phyloP scores from a whole-genome alignment of 2,113 vertebrate genomes.

The Heterocephalus glaber region DNA sequence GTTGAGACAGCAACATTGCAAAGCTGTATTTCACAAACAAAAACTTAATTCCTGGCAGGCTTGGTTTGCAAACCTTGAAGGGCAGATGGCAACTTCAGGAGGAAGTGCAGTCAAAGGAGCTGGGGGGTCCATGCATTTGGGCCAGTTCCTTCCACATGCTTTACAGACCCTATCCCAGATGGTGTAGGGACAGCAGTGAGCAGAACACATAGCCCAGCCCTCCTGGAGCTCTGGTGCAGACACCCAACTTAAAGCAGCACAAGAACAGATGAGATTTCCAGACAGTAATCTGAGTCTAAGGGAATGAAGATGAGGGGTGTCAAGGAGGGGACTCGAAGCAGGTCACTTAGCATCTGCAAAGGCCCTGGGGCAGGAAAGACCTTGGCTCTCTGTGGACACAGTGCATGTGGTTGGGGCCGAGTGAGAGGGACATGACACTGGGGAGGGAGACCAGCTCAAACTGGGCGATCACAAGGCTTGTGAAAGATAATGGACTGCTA shows the following conservation, averaged over 20 bases:
- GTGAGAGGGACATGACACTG: background rate
- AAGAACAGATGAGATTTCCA: background rate
- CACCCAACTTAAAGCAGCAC: background rate
- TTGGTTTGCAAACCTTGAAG: background rate
- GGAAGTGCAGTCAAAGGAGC: background rate
- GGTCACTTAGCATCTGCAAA: background rate
- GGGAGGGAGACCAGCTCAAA: background rate
- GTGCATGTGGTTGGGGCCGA: too few relatives aligned
- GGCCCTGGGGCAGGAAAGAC: background rate
- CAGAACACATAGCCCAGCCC: background rate
- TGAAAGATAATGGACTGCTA: background rate
- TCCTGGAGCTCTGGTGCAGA: background rate
- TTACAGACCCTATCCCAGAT: background rate
- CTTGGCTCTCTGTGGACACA: too few relatives aligned
- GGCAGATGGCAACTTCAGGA: background rate
- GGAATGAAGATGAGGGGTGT: accelerated
- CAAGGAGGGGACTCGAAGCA: background rate
- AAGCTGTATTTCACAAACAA: background rate
- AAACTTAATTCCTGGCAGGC: background rate
- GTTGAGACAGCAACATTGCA: too few relatives aligned
- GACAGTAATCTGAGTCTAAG: too few relatives aligned
- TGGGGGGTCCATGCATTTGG: too few relatives aligned
- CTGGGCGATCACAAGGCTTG: background rate
- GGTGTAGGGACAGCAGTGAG: accelerated
- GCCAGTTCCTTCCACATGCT: background rate